Conservation (phyloP, 2,797 vertebrate genomes). For the Xiphorhynchus erythropygius region DNA sequence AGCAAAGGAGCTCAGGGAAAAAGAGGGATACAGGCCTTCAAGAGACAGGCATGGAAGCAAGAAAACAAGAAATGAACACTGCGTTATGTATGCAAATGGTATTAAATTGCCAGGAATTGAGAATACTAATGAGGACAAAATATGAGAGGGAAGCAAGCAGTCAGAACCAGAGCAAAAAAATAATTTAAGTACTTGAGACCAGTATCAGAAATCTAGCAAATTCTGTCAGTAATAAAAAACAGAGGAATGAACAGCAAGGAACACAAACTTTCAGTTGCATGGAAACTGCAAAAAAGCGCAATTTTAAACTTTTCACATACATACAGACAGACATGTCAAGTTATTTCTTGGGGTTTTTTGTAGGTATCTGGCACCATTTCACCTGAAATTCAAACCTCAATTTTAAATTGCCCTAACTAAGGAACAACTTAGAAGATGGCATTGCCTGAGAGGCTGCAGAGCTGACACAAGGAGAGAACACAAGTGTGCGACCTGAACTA, state of each 20-base stretch:
- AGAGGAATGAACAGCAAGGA: neutral
- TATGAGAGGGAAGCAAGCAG: neutral
- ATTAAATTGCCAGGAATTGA: neutral
- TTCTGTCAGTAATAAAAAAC: neutral
- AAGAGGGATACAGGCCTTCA: neutral
- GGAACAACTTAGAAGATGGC: neutral
- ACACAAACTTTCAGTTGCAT: neutral
- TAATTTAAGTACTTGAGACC: neutral
- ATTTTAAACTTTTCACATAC: neutral
- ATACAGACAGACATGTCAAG: accelerated
- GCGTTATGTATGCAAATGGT: neutral
- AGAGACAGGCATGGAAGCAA: neutral
- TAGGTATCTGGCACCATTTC: neutral
- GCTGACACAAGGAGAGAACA: neutral
- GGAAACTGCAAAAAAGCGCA: neutral
- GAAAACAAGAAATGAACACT: neutral
- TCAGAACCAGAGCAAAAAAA: neutral
- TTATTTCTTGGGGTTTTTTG: neutral
- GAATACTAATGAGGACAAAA: neutral
- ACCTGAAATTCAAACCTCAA: neutral
- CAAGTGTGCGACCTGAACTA: neutral
- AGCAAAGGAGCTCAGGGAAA: neutral
- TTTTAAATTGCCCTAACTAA: neutral
- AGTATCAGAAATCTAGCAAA: neutral
- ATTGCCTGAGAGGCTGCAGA: neutral